Evolutionary conservation across 2,888 invertebrate species (phyloP).

Genomic region (Brenthis hecate): DNA sequence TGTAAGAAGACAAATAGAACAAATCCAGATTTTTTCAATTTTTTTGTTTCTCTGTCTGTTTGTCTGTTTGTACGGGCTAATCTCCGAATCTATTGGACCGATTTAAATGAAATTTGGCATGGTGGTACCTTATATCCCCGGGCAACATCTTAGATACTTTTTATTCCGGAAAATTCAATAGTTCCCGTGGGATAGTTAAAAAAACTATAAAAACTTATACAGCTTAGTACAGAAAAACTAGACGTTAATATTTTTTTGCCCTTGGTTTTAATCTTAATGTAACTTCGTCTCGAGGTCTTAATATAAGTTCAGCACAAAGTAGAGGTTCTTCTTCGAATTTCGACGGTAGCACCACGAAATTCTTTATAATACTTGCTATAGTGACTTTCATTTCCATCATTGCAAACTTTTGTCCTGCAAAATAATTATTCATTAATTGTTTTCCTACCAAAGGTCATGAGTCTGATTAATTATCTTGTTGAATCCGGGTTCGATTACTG

Average conservation of each 20-base stretch:
- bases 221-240: too few relatives aligned
- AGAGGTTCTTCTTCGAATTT: slow-evolving; percentile 61
- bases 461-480: background rate
- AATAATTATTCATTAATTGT: background rate
- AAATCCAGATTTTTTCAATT: too few relatives aligned
- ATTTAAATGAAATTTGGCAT: too few relatives aligned
- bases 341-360: slow-evolving; percentile 60
- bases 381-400: slow-evolving; percentile 80
- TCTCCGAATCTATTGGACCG: too few relatives aligned
- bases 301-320: slow-evolving; percentile 67
- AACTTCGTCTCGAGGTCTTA: slow-evolving; percentile 67
- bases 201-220: too few relatives aligned
- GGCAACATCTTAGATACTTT: too few relatives aligned
- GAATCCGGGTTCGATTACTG: background rate
- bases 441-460: background rate
- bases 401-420: slow-evolving; percentile 63
- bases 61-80: too few relatives aligned
- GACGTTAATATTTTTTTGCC: slow-evolving; percentile 17
- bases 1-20: too few relatives aligned
- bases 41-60: too few relatives aligned
- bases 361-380: slow-evolving; percentile 75
- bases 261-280: slow-evolving; percentile 57
- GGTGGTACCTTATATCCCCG: too few relatives aligned
- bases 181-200: too few relatives aligned
- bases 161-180: too few relatives aligned